Evolutionary conservation across 2,797 vertebrate species (phyloP).

Genomic region (Orestias chungarensis): DNA sequence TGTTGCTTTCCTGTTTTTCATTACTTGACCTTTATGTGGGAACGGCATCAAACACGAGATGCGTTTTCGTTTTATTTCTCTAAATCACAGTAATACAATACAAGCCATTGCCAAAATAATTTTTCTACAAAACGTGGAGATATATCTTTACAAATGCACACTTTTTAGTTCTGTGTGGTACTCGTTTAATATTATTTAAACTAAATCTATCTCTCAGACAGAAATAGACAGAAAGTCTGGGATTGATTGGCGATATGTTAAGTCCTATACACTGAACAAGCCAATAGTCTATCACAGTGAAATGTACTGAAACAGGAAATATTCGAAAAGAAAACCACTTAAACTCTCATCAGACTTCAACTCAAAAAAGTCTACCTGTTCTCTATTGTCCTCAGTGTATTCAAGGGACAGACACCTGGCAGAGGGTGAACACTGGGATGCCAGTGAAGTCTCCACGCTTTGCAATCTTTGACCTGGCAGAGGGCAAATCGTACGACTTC

Average conservation of each 20-base stretch:
- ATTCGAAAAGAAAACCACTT: not conserved
- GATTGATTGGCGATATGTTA: not conserved
- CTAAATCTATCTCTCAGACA: too few species aligned
- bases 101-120: not conserved
- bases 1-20: not conserved
- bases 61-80: not conserved
- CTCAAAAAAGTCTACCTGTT: slow-evolving; percentile 16
- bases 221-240: too few species aligned
- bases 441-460: slow-evolving; percentile 97
- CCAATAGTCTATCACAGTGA: not conserved
- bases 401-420: slow-evolving; percentile 90
- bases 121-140: not conserved
- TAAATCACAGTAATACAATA: not conserved
- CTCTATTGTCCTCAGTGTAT: slow-evolving; percentile 79
- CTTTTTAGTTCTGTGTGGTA: not conserved
- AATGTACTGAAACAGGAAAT: not conserved
- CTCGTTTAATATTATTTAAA: not conserved
- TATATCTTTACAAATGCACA: not conserved
- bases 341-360: not conserved
- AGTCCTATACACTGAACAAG: not conserved
- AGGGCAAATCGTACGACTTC: slow-evolving; percentile 93
- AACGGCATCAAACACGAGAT: not conserved
- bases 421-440: slow-evolving; percentile 94
- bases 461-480: slow-evolving; percentile 93
- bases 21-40: not conserved